Percentiles rank a stretch among this genome's conserved stretches.
These are phyloP conservation scores for Tetragonisca angustula DNA, from an alignment of 2,888 invertebrate species.

Conservation along the genomic window DNA sequence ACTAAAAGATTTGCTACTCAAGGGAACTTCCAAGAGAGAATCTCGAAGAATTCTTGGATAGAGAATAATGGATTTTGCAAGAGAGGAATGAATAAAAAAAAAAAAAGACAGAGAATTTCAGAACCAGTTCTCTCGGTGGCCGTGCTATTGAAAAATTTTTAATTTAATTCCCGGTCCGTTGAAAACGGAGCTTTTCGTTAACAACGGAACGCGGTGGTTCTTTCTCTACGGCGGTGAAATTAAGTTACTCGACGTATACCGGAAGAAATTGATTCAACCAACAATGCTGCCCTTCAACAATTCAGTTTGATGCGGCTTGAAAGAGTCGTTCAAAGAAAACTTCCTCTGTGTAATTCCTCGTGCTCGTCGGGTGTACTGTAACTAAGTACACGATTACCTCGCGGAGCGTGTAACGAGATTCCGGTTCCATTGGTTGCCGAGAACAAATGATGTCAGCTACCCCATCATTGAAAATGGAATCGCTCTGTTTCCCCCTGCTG, in stretches of 20 bases:
- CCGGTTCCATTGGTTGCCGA: slow-evolving; percentile 27
- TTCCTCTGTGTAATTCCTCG: background rate
- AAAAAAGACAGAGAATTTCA: background rate
- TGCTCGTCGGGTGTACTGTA: slow-evolving; percentile 1
- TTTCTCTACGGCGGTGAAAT: background rate
- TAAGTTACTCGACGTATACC: background rate
- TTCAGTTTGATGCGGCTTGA: background rate
- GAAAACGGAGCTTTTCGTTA: background rate
- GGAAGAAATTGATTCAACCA: background rate
- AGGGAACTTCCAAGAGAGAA: rapidly evolving
- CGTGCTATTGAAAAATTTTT: background rate
- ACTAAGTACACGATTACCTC: slow-evolving; percentile 31
- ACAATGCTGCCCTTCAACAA: background rate
- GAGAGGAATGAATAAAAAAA: background rate
- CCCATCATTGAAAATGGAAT: slow-evolving; percentile 39
- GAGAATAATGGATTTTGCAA: background rate
- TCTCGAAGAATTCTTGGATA: background rate
- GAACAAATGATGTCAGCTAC: slow-evolving; percentile 46
- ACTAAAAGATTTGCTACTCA: too few species aligned
- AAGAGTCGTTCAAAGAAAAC: background rate
- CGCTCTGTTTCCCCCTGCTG: slow-evolving; percentile 11
- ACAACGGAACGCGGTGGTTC: too few species aligned
- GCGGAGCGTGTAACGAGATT: slow-evolving; percentile 49
- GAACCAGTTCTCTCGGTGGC: background rate
- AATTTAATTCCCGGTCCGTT: background rate